Base-by-base conservation (phyloP, 2,113 vertebrate species). In the Oncorhynchus clarkii region DNA sequence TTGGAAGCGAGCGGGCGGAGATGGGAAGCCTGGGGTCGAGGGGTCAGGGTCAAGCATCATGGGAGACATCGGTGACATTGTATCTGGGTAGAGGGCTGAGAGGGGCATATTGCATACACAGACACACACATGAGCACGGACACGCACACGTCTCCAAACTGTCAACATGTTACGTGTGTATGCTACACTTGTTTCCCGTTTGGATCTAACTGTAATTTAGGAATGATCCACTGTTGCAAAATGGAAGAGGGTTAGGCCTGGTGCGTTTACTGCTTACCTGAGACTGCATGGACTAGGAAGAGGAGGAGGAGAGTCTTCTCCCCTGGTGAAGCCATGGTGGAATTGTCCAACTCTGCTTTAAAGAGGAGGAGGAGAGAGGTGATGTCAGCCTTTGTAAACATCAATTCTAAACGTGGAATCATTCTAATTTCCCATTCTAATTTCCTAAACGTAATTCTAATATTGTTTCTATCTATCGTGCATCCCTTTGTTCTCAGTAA, bases 301-400 rank as follows among this genome's bases (percentile, higher is more conserved):
- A 89, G 80, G 0, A 87, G 71, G 45, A 85, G 27, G 13, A 84
- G 22, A 24, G 68, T 16, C 0, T 39, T 64, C 65, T 78, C 73
- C 67, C 80, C 67, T 31, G 69, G 82, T 29, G 48, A 66, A 74
- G 67, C 76, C 90, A 92, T 92, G 76, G 7, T 67, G 72, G 45
- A 62, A 73, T 75, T 22, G 11, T 20, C 9, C 62, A 18, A 12
- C 27, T 4, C 60, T 7, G 45, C 22, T 60, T 57, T 5, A 3
- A 2, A 59, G 5, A 62, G 6, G 51, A 54, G 49, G 49, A 16
- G 16, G 51, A 59, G 6, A 20, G 7, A 62, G 54, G 54, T 57
- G 20, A 57, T 39, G 54, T 54, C 27, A 31, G 20, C 54, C 54
- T 34, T 29, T 59, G 12, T 12, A 67, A 22, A 22, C 59, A 22